Base-by-base conservation (phyloP, 2,113 vertebrate genomes). In the Tiliqua scincoides region DNA sequence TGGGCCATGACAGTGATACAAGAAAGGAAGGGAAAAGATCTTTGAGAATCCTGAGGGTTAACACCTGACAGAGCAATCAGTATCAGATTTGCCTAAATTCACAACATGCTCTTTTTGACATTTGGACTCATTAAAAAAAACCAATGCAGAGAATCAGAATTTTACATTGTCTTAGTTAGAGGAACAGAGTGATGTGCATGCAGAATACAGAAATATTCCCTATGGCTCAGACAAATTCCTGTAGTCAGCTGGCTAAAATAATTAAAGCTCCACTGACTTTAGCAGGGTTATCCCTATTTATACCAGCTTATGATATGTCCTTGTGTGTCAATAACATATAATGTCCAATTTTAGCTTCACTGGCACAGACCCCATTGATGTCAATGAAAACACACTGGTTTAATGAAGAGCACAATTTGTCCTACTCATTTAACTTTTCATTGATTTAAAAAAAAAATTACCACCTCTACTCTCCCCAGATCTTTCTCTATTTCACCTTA, bases 401-500 rank as follows among this genome's bases (percentile, higher is more conserved):
- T 25, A 73, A 1, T 30, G 0, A 0, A 84, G 27, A 14, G 5
- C 17, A 59, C 1, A 10, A 52, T 23, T 37, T 11, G 30, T 87
- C 37, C 75, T 72, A 62, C 20, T 62, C 37, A 89, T 61, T 85
- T 87, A 43, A 85, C 82, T 77, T 87, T 76, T 35, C 2, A 48
- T 23, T 1, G 15, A 2, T 0, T 52, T 4, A 21, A 87, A 79
- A 37, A 1, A 84, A 9, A 82, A 83, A 1, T 43, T 6, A 37
- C 73, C 74, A 2, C 12, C 32, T 75, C 43, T 35, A 52, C n/a
- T 52, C 30, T 84, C 25, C 27, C 30, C 4, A 63, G 3, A 32
- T 83, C 63, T 79, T 78, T 87, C 85, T 85, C 15, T 73, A 85
- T 59, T 62, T 48, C 43, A 75, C 40, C 37, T 75, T 87, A 40